phyloP scores from a whole-genome alignment of 2,888 invertebrate genomes.

The Calliphora vomitoria region DNA sequence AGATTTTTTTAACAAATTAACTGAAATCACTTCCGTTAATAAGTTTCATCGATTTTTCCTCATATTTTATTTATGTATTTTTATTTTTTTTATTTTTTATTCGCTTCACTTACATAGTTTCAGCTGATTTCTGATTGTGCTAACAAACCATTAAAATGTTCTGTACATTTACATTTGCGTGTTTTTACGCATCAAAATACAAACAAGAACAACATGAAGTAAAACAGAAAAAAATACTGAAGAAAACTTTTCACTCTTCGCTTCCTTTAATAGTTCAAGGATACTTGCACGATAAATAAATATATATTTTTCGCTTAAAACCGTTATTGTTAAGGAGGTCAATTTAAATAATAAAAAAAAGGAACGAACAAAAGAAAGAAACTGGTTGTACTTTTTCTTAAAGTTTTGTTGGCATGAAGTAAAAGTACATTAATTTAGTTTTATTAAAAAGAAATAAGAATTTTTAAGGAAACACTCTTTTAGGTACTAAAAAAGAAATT shows the following conservation, averaged over 20 bases:
- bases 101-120: background rate
- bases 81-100: background rate
- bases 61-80: background rate
- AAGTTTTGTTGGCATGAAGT: no score
- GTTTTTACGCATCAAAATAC: conserved; percentile 59
- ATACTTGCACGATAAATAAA: conserved; percentile 37
- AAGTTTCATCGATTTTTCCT: conserved; percentile 44
- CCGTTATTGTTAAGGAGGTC: conserved; percentile 42
- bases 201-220: conserved; percentile 13
- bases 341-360: conserved; percentile 28
- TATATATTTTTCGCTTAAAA: conserved; percentile 14
- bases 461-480: no score
- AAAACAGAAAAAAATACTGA: conserved; percentile 14
- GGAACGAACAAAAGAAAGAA: background rate
- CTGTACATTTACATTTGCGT: conserved; percentile 51
- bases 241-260: conserved; percentile 39
- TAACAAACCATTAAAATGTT: conserved; percentile 41
- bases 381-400: no score
- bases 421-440: background rate
- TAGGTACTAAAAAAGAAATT: no score
- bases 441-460: no score
- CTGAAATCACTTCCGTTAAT: background rate
- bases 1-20: background rate
- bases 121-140: background rate
- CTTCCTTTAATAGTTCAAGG: conserved; percentile 60